Percentiles rank a stretch among this genome's conserved stretches.
Evolutionary conservation across 2,113 vertebrate genomes (phyloP).

Genomic region (Potamarius usumacintae): DNA sequence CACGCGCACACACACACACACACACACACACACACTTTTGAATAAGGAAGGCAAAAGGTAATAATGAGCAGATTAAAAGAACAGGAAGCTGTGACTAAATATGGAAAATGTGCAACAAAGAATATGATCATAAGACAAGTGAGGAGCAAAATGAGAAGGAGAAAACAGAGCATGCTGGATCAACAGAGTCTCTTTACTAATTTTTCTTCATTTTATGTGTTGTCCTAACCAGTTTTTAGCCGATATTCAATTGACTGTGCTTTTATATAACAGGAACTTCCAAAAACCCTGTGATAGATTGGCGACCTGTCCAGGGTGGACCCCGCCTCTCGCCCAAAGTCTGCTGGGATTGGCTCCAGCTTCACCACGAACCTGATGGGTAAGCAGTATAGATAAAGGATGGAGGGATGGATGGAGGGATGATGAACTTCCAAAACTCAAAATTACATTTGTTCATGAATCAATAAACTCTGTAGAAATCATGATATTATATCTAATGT

Average conservation of each 20-base stretch:
- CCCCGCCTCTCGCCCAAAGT: no score
- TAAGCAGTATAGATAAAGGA: no score
- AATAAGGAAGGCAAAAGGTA: background rate
- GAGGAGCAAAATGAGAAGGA: background rate
- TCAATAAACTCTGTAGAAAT: background rate
- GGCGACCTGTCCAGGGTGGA: no score
- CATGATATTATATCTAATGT: background rate
- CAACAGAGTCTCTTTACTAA: background rate
- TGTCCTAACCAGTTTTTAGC: background rate
- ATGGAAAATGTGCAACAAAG: background rate
- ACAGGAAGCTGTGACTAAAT: background rate
- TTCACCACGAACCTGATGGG: no score
- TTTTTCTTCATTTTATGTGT: background rate
- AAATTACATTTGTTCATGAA: background rate
- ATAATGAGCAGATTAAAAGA: background rate
- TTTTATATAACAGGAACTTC: background rate
- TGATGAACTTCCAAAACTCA: background rate
- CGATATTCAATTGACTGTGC: background rate
- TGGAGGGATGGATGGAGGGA: no score
- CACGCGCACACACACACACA: background rate
- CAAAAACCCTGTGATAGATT: background rate
- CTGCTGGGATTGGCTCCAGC: no score
- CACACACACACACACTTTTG: background rate
- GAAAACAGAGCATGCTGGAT: background rate
- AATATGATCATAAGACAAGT: background rate